Evolutionary conservation across 2,797 vertebrate genomes (phyloP), one percentile per base, ranked within the genome.

Genomic region (Simalia tracyae): DNA sequence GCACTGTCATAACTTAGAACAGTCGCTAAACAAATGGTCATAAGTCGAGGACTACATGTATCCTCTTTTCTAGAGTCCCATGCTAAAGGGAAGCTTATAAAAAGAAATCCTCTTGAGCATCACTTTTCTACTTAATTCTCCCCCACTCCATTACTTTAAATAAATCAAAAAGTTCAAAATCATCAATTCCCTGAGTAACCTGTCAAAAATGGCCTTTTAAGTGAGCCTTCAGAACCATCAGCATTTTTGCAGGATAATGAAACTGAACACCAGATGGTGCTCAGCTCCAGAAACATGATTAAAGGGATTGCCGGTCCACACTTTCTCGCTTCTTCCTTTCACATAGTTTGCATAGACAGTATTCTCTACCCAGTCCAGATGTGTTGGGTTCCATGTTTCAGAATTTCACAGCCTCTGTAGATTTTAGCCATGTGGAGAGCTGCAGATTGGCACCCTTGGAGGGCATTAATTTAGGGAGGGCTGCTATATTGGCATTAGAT

Each of bases 261-360:
- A 3, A 68, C 68, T 46, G 17, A 26, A 56, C 96, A 91, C 94
- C 92, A 59, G 96, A 94, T 90, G 96, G 96, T 95, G 60, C 86
- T 46, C 91, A 76, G 64, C 0, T 31, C 90, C 91, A 91, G 91
- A 93, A 31, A 46, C 81, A 2, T 2, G 24, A 36, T 28, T n/a
- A 46, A 85, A 84, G 3, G 14, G 1, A 24, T 9, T 26, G 15
- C 26, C 12, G 2, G 46, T 86, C 87, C 17, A 22, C 19, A 24
- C 54, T 1, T 22, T 22, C 46, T 61, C 84, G 57, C 42, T 8
- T 15, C 63, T 59, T 11, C 15, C 22, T 36, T 46, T 22, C 54
- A 12, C 59, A 0, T 89, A 60, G 12, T 24, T 56, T 31, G 22
- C 15, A 36, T 26, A 57, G 72, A 46, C 19, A 46, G 19, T 9